Evolutionary conservation across 1,140 invertebrate species (phyloP), one percentile per base, ranked within the genome.

Genomic region (Trichonephila clavata): DNA sequence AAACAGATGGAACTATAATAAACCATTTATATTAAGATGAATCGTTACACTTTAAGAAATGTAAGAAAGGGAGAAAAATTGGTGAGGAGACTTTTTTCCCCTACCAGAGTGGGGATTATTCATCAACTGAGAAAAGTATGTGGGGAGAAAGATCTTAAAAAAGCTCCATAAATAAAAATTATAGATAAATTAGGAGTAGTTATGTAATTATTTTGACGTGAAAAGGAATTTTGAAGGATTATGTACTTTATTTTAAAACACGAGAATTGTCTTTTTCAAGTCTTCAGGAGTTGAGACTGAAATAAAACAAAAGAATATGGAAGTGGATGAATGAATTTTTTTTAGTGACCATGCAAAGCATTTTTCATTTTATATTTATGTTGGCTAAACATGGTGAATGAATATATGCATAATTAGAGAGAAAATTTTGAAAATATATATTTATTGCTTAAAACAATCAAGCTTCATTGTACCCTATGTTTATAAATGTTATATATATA

Each of bases 1-100:
- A 83, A 83, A 83, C 81, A 83, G 81, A 83, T 83, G 81, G 81
- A 83, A 59, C 81, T 83, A 83, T 83, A 83, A 83, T 83, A 83
- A 83, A 83, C 43, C 81, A 83, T 83, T 83, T 83, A 83, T 83
- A 83, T 83, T 83, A 83, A 83, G 81, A 83, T 83, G 39, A 83
- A 83, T 83, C 43, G 81, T 50, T 83, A 83, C 81, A 83, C 43
- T 83, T 83, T 83, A 83, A 59, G 81, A 83, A 59, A 57, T 83
- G 43, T 83, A 83, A 83, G 81, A 83, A 57, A 57, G 81, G 81
- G 71, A 77, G 71, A 77, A 32, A 77, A 77, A 77, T 77, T 77
- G 71, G 71, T 68, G 71, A 20, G 27, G 71, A 77, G 14, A 27
- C 1, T 57, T 24, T 83, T 83, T 83, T 83, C 59, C 20, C 81